phyloP scores from a whole-genome alignment of 2,113 vertebrate genomes.

The Ovibos moschatus region DNA sequence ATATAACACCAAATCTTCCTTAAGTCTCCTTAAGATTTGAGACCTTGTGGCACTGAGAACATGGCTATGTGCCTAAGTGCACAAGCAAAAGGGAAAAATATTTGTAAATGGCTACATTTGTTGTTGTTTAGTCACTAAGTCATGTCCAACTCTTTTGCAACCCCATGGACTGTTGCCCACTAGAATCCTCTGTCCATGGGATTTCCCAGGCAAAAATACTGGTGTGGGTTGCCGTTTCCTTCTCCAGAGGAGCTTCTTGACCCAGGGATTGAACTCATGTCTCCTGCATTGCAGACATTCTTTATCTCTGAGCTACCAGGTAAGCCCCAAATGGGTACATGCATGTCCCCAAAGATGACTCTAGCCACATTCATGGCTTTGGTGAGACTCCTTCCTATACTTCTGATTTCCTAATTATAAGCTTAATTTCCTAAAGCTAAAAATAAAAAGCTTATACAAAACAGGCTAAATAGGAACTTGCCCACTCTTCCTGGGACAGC shows the following conservation, averaged over 20 bases:
- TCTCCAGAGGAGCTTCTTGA: neutral
- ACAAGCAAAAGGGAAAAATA: neutral
- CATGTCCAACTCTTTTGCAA: neutral
- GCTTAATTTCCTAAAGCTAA: conserved; percentile 9
- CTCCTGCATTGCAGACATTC: neutral
- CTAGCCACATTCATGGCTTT: neutral
- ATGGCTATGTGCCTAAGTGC: neutral
- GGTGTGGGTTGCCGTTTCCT: neutral
- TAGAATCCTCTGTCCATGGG: neutral
- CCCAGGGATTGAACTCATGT: neutral
- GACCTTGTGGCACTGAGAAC: neutral
- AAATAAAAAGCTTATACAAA: neutral
- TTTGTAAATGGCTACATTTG: neutral
- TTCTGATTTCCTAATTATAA: neutral
- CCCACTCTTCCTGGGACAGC: neutral
- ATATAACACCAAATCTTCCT: neutral
- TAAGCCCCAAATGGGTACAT: neutral
- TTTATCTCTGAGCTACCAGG: neutral
- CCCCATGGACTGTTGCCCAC: neutral
- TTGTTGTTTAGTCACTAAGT: neutral
- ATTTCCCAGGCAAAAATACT: neutral
- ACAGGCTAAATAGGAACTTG: neutral
- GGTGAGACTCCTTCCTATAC: neutral
- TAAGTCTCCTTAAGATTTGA: neutral
- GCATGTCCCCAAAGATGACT: neutral